Base-by-base conservation (phyloP, 2,113 vertebrate genomes). In the Elephas maximus region DNA sequence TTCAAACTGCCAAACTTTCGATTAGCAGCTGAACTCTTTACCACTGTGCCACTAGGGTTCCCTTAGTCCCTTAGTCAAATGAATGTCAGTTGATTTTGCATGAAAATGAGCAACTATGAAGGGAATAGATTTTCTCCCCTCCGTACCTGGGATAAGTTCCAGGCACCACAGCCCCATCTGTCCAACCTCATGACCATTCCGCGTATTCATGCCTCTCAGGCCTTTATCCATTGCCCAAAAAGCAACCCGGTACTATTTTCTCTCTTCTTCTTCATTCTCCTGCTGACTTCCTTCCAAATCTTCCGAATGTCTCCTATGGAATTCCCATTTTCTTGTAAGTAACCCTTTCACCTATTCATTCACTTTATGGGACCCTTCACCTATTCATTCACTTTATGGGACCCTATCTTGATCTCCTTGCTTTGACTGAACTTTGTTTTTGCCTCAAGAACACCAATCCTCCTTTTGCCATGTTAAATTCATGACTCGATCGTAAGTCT, bases 281-380 rank as follows among this genome's bases (percentile, higher is more conserved):
- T 51, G 33, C 57, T 53, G 26, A 73, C 26, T 44, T 0, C 18
- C 11, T 79, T 41, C 9, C n/a, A 48, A 76, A 53, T 44, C 30
- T 69, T 57, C 26, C n/a, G 33, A n/a, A 23, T 60, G 41, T 20
- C 18, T 41, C 53, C 24, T 23, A 8, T 79, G n/a, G 44, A 80
- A 91, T 76, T 81, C 92, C 87, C 33, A 92, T 83, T 84, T 44
- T 80, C 28, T 28, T 83, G 17, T 82, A 48, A 44, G 51, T 71
- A 87, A 30, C 3, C 7, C 37, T 62, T 28, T 83, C 65, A 71
- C 15, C 33, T 71, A n/a, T 71, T 71, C 69, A n/a, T 28, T n/a
- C 33, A 37, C 69, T 71, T 71, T 71, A 71, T n/a, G 20, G 33
- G 69, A 20, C 33, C 33, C 33, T 71, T 83, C 65, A 71, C 15